phyloP scores from a whole-genome alignment of 2,797 vertebrate genomes.

The Hippocampus kuda region DNA sequence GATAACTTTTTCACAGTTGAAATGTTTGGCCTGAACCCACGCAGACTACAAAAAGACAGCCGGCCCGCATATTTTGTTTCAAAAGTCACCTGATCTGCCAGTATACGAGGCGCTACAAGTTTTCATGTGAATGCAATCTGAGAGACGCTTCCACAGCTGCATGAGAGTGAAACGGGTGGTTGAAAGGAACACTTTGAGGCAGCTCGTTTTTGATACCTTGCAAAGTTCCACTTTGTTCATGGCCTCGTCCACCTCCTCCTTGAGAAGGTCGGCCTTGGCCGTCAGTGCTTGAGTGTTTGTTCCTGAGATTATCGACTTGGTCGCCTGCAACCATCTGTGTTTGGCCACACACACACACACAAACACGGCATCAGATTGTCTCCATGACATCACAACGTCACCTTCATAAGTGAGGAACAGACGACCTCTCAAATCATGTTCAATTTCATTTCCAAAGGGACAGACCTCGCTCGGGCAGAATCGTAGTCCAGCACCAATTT shows the following conservation, averaged over 20 bases:
- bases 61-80: neutral
- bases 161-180: neutral
- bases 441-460: neutral
- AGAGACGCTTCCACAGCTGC: neutral
- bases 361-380: neutral
- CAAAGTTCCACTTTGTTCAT: constrained; percentile 97
- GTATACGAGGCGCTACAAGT: neutral
- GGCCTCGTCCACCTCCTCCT: constrained; percentile 97
- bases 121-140: neutral
- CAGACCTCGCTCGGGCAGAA: constrained; percentile 88
- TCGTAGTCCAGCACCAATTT: constrained; percentile 95
- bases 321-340: constrained; percentile 90
- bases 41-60: constrained; percentile 1
- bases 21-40: neutral
- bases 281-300: constrained; percentile 96
- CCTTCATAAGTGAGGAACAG: neutral
- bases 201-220: constrained; percentile 69
- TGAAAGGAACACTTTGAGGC: neutral
- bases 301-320: constrained; percentile 92
- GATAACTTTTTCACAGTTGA: constrained; percentile 10
- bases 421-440: too few relatives aligned
- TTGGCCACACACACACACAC: neutral
- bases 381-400: neutral
- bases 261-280: constrained; percentile 91
- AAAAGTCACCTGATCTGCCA: neutral